These are phyloP conservation scores for Ptychochromis oligacanthus DNA, from an alignment of 2,113 vertebrate species.

Conservation along the genomic window DNA sequence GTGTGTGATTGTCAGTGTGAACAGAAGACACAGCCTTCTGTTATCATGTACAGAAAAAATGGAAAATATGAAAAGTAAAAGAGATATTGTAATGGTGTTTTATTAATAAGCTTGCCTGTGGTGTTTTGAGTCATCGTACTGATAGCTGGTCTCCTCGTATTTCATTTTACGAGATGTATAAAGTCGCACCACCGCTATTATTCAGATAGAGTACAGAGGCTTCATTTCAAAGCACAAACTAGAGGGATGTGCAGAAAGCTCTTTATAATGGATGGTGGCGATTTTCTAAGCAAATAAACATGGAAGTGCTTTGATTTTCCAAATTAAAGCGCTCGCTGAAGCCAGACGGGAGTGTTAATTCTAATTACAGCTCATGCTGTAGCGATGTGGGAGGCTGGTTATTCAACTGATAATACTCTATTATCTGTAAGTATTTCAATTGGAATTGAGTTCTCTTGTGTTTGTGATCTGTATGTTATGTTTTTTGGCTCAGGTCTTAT, in stretches of 20 bases:
- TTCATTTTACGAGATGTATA: constrained; percentile 27
- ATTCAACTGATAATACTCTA: constrained; percentile 19
- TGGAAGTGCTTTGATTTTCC: constrained; percentile 31
- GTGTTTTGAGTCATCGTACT: constrained; percentile 35
- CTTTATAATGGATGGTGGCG: not conserved
- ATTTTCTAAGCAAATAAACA: constrained; percentile 30
- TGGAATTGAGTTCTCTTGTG: constrained; percentile 50
- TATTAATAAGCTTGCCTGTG: constrained; percentile 61
- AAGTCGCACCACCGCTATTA: not conserved
- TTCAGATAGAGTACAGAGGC: constrained; percentile 10
- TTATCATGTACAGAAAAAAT: constrained; percentile 60
- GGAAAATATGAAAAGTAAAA: constrained; percentile 36
- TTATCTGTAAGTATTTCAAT: constrained; percentile 32
- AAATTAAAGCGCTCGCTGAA: constrained; percentile 26
- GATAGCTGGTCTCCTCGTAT: constrained; percentile 11
- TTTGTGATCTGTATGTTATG: constrained; percentile 42
- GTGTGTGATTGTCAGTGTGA: constrained; percentile 24
- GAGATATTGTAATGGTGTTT: constrained; percentile 35
- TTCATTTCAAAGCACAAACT: constrained; percentile 48
- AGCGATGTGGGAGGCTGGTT: constrained; percentile 31
- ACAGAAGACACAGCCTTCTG: constrained; percentile 30
- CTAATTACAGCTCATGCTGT: constrained; percentile 20
- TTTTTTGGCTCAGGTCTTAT: constrained; percentile 64
- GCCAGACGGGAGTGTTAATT: not conserved
- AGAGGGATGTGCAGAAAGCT: constrained; percentile 18